Percentiles rank a stretch among this genome's conserved stretches.
Conservation (phyloP, 2,113 vertebrate species). For the Epinephelus fuscoguttatus region DNA sequence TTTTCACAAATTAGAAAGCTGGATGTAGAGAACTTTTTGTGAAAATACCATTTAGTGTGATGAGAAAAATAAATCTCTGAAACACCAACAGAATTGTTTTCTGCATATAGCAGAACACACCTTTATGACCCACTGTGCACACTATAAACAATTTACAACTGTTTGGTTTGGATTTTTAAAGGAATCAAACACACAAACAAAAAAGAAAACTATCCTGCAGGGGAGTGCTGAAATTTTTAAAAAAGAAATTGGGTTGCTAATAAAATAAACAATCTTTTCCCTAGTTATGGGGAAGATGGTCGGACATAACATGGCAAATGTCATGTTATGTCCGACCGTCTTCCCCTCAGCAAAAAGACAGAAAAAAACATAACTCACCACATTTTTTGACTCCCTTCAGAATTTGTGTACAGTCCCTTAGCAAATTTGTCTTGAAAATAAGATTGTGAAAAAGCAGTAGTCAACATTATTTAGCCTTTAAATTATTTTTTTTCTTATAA, state of each 20-base stretch:
- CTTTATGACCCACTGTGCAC: not conserved
- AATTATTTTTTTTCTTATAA: not conserved
- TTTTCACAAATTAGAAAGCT: not conserved
- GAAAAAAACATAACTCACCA: not conserved
- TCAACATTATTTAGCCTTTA: not conserved
- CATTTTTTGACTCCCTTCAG: too few species aligned
- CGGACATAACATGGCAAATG: too few species aligned
- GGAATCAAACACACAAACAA: not conserved
- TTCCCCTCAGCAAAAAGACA: not conserved
- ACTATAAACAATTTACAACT: not conserved
- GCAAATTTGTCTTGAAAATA: not conserved
- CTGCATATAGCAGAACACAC: not conserved
- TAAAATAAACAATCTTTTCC: too few species aligned
- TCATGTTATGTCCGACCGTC: too few species aligned
- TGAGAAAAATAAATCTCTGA: not conserved
- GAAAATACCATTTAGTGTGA: not conserved
- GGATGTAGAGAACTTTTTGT: not conserved
- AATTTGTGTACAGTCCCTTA: not conserved
- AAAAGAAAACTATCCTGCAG: not conserved
- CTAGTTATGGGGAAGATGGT: too few species aligned
- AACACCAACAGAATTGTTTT: not conserved
- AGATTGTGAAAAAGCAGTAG: not conserved
- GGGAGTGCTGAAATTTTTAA: constrained; percentile 1
- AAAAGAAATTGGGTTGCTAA: not conserved
- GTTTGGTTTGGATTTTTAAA: too few species aligned